Percentiles rank a stretch among this genome's conserved stretches.
Evolutionary conservation across 2,113 vertebrate genomes (phyloP).

Genomic region (Gambusia affinis): DNA sequence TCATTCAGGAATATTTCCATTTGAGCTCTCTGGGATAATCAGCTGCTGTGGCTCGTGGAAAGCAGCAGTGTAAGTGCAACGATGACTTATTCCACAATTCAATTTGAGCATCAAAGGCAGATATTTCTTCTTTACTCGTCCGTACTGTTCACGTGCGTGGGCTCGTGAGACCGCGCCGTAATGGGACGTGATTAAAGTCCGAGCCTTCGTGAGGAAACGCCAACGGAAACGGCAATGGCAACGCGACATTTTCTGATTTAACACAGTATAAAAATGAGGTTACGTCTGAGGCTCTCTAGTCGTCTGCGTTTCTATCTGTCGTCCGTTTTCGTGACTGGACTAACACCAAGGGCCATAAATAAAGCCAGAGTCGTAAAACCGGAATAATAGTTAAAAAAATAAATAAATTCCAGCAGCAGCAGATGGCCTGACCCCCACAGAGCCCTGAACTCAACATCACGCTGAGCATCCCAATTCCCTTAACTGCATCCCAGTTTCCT

Average conservation of each 20-base stretch:
- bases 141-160: slow-evolving; percentile 7
- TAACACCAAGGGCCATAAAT: background rate
- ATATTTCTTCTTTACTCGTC: slow-evolving; percentile 24
- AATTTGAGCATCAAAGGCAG: slow-evolving; percentile 50
- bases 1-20: slow-evolving; percentile 47
- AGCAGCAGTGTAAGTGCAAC: slow-evolving; percentile 21
- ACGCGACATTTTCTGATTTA: slow-evolving; percentile 13
- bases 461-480: slow-evolving; percentile 12
- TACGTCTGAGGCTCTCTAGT: background rate
- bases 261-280: slow-evolving; percentile 14
- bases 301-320: background rate
- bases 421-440: slow-evolving; percentile 24
- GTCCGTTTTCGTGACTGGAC: background rate
- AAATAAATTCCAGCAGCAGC: slow-evolving; percentile 10
- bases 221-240: background rate
- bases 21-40: slow-evolving; percentile 53
- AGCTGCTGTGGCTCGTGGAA: slow-evolving; percentile 39
- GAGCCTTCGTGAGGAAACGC: background rate
- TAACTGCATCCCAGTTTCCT: slow-evolving; percentile 15
- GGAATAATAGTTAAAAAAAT: background rate
- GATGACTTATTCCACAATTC: slow-evolving; percentile 58
- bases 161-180: slow-evolving; percentile 6
- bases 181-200: slow-evolving; percentile 41
- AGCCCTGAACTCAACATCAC: slow-evolving; percentile 6
- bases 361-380: background rate